Conservation (phyloP, 2,888 invertebrate genomes). For the Agrochola lychnidis region DNA sequence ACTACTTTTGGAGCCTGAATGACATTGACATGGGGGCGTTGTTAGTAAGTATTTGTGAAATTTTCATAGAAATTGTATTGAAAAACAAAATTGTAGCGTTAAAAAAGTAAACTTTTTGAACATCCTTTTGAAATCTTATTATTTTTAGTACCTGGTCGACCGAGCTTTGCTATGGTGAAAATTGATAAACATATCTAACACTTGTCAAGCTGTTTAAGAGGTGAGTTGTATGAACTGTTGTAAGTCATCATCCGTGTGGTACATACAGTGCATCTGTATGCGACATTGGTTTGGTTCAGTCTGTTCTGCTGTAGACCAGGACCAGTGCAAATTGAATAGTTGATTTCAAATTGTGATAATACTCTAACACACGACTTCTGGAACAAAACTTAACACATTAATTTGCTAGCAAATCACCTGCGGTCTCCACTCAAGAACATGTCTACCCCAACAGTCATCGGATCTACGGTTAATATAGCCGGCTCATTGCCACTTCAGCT, state of each 20-base stretch:
- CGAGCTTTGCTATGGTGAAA: too few species aligned
- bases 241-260: not conserved
- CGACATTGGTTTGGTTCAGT: not conserved
- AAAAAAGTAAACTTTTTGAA: too few species aligned
- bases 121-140: too few species aligned
- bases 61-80: too few species aligned
- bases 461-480: not conserved
- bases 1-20: not conserved
- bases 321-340: not conserved
- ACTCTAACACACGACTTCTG: not conserved
- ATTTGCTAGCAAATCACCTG: not conserved
- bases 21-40: not conserved
- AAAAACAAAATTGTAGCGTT: too few species aligned
- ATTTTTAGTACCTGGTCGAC: too few species aligned
- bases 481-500: not conserved
- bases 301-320: not conserved
- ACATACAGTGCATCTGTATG: not conserved
- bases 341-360: not conserved
- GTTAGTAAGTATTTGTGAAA: not conserved
- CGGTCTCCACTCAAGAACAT: not conserved
- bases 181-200: slow-evolving; percentile 13
- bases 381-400: not conserved
- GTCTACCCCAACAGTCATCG: not conserved
- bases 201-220: slow-evolving; percentile 63
- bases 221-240: slow-evolving; percentile 55